Base-by-base conservation (phyloP, 1,140 invertebrate species). In the Pseudoatta argentina region DNA sequence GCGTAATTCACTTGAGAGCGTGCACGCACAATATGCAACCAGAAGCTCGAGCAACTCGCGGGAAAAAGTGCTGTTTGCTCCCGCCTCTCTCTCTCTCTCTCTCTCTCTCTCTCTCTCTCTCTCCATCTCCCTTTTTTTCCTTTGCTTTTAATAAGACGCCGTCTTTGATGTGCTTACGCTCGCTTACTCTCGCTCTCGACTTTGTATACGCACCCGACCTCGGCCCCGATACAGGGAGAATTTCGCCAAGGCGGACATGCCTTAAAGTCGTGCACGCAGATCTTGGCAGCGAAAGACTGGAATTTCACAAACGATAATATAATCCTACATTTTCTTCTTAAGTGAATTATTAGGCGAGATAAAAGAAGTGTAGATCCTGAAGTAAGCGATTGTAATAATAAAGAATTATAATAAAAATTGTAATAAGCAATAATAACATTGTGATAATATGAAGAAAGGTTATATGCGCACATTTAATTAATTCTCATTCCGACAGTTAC, bases 91-190 rank as follows among this genome's bases (percentile, higher is more conserved):
- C 5, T 34, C 30, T 7, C 30, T 34, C 6, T 34, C 30, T 34
- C 30, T 24, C 21, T 61, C 69, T 34, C 30, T 34, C 5, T 34
- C 30, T 7, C 30, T 34, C 6, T 34, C 30, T 34, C 30, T 24
- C 21, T 61, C 69, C 18, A n/a, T 39, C 39, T 39, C 30, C 24
- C 44, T 51, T 34, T 48, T 55, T 67, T 14, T 18, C 61, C 2
- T 14, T 27, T 48, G 18, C 48, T 44, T 89, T 89, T 89, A 87
- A 83, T 85, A 89, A 71, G 61, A 44, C 78, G 57, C 59, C 57
- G 78, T 71, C 71, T 90, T 89, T 90, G 73, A 89, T 87, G 78
- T 87, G 39, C 69, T 86, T 69, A 87, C 71, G 73, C 77, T 72
- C 72, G 59, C 75, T 87, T 88, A 77, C 71, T 55, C 39, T 66